Conservation (phyloP, 2,888 invertebrate species). For the Eupithecia subfuscata region DNA sequence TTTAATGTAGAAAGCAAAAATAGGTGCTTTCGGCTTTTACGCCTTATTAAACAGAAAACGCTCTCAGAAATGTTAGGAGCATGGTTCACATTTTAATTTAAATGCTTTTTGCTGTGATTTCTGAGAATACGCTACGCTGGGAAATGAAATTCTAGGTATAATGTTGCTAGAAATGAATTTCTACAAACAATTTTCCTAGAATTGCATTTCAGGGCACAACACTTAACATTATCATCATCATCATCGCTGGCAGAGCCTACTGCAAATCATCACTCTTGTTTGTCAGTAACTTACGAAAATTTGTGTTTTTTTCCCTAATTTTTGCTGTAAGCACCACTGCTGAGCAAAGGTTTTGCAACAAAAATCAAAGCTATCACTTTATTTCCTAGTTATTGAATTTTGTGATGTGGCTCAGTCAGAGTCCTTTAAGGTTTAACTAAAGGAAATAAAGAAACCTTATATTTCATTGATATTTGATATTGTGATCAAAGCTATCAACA, state of each 20-base stretch:
- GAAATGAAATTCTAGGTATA: not conserved
- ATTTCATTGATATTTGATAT: not conserved
- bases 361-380: too few relatives aligned
- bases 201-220: not conserved
- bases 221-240: not conserved
- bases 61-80: constrained; percentile 23
- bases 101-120: constrained; percentile 4
- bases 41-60: constrained; percentile 40
- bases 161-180: not conserved
- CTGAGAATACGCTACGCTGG: constrained; percentile 2
- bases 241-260: not conserved
- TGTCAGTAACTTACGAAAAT: too few relatives aligned
- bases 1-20: constrained; percentile 39
- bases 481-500: constrained; percentile 10
- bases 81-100: constrained; percentile 15
- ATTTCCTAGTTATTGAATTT: too few relatives aligned
- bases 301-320: too few relatives aligned
- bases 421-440: too few relatives aligned
- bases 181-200: not conserved
- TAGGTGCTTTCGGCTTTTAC: constrained; percentile 37
- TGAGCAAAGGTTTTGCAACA: too few relatives aligned
- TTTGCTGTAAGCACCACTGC: too few relatives aligned
- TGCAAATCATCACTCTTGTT: too few relatives aligned
- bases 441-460: too few relatives aligned
- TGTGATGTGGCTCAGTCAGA: too few relatives aligned